Base-by-base conservation (phyloP, 1,140 invertebrate genomes). In the Cardiocondyla obscurior region DNA sequence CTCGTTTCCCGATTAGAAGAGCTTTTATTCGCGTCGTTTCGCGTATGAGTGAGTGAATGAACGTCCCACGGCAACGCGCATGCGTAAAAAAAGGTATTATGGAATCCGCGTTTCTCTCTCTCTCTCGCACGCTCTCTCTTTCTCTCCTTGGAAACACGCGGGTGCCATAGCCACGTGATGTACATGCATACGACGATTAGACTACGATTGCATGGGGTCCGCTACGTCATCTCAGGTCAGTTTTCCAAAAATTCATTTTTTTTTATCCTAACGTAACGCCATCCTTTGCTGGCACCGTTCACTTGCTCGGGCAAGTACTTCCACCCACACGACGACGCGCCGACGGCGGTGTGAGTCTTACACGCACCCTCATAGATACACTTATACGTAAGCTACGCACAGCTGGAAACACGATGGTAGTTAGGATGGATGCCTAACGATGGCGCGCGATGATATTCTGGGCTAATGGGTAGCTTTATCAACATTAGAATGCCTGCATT, bases 401-500 rank as follows among this genome's bases (percentile, higher is more conserved):
- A 82, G 70, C 76, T 74, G 86, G 51, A 39, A 64, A 55, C 28
- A 42, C 33, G 70, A 33, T 33, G 46, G 70, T 85, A 88, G 87
- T 88, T 88, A 81, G 46, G 69, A 70, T 33, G 58, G 70, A 81
- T 25, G 73, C 87, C 87, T 85, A 73, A 83, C 81, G 87, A 88
- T 88, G 87, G 87, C 87, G 87, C 87, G 64, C 55, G 51, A 28
- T 81, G 81, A 87, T 87, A 88, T 65, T 28, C 25, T 64, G 67
- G 73, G 16, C 44, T 81, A 72, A 85, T 74, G 51, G 25, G n/a
- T 46, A 12, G 5, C 12, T 58, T 58, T 70, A 58, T 39, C 44
- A 25, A 36, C 12, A n/a, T 22, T 16, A 58, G 2, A 70, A 3
- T 36, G 39, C 19, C 16, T 19, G 57, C 33, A 60, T 46, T 79